These are phyloP conservation scores for Hemithea aestivaria DNA, from an alignment of 2,888 invertebrate species.

Conservation along the genomic window DNA sequence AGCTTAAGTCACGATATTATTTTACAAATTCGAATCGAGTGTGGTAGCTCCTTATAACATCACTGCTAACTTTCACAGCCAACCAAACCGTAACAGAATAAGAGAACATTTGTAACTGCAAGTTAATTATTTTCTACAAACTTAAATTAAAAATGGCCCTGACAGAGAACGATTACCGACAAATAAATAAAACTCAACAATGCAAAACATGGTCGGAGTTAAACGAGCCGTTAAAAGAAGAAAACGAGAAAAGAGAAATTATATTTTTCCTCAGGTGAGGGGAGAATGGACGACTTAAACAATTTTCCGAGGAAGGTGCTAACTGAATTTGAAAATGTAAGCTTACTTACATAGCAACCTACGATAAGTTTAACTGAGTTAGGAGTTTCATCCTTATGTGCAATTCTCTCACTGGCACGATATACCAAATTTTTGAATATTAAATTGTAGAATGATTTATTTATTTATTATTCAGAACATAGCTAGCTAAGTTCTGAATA, in stretches of 20 bases:
- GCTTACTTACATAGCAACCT: constrained; percentile 19
- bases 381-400: no score
- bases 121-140: constrained; percentile 30
- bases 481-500: no score
- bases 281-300: constrained; percentile 52
- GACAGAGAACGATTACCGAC: constrained; percentile 29
- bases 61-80: constrained; percentile 41
- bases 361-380: constrained; percentile 2
- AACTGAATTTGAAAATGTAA: constrained; percentile 61
- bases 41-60: no score
- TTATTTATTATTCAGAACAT: no score
- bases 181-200: constrained; percentile 41
- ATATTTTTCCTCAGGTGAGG: constrained; percentile 53
- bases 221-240: constrained; percentile 45
- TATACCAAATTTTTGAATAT: no score
- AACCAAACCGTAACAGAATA: no score
- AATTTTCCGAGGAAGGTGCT: constrained; percentile 59
- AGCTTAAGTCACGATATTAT: no score
- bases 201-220: constrained; percentile 37
- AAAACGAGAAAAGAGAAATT: constrained; percentile 46
- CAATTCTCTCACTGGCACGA: no score
- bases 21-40: no score
- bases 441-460: no score
- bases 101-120: constrained; percentile 16
- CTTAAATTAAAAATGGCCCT: constrained; percentile 31